These are phyloP conservation scores for Alviniconcha marisindica DNA, from an alignment of 1,140 invertebrate genomes.

Conservation along the genomic window DNA sequence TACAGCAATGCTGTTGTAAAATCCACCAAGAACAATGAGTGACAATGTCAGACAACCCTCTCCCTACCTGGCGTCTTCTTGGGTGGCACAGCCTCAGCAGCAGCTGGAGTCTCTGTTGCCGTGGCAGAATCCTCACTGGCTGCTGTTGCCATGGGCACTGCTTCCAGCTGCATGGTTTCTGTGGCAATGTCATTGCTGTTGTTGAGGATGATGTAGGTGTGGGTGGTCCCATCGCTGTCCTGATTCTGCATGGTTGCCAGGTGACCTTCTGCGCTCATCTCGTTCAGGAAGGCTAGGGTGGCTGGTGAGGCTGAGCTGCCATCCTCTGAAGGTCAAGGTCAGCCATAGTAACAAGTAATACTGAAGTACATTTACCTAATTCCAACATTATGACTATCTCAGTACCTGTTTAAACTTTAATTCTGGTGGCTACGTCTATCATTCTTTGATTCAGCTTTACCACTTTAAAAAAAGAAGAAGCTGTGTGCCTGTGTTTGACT, in stretches of 20 bases:
- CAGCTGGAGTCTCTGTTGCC: background rate
- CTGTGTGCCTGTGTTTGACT: no score
- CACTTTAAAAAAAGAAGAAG: no score
- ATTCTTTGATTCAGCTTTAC: no score
- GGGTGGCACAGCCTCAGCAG: background rate
- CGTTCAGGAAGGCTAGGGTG: constrained; percentile 44
- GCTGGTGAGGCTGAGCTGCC: constrained; percentile 6
- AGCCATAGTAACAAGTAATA: no score
- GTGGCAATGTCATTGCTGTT: background rate
- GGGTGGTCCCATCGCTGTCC: constrained; percentile 28
- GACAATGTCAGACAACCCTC: no score
- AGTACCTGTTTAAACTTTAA: no score
- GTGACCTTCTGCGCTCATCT: constrained; percentile 32
- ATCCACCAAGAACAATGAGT: no score
- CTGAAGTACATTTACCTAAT: no score
- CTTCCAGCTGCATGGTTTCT: constrained; percentile 27
- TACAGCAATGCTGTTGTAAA: no score
- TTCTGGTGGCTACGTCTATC: no score
- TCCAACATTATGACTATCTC: no score
- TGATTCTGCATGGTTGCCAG: constrained; percentile 18
- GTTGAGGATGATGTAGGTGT: constrained; percentile 49
- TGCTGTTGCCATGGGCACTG: background rate
- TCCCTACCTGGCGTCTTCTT: constrained; percentile 25
- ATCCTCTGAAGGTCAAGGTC: constrained; percentile 30
- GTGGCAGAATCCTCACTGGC: background rate